Conservation (phyloP, 2,797 vertebrate species). For the Rousettus madagascariensis region DNA sequence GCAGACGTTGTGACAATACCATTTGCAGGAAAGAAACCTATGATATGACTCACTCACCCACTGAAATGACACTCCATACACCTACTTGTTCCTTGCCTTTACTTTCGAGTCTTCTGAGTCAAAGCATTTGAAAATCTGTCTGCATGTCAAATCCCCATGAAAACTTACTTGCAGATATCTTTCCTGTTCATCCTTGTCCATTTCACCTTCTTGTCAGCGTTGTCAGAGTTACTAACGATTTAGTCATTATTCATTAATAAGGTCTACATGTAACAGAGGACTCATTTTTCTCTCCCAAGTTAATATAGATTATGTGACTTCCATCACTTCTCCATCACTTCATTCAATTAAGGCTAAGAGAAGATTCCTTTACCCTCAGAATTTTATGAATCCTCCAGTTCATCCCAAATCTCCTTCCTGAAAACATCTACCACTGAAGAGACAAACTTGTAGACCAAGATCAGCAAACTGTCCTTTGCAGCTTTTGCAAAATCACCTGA, state of each 20-base stretch:
- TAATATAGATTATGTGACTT: not conserved
- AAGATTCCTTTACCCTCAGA: not conserved
- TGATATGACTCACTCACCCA: slow-evolving; percentile 52
- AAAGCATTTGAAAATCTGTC: slow-evolving; percentile 54
- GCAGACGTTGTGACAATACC: slow-evolving; percentile 41
- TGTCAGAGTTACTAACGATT: not conserved
- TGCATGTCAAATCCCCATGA: not conserved
- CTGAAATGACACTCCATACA: slow-evolving; percentile 59
- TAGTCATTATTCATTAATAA: slow-evolving; percentile 30
- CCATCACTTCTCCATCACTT: not conserved
- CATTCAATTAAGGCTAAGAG: not conserved
- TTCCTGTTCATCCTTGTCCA: slow-evolving; percentile 1
- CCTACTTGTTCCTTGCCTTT: slow-evolving; percentile 67
- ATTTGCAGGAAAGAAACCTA: slow-evolving; percentile 57
- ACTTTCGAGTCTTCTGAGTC: slow-evolving; percentile 56
- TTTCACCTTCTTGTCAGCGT: not conserved
- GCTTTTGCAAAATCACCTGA: not conserved
- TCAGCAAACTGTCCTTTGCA: not conserved
- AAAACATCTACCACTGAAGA: not conserved
- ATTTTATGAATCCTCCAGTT: not conserved
- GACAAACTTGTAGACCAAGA: slow-evolving; percentile 1
- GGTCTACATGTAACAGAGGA: not conserved
- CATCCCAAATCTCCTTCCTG: not conserved
- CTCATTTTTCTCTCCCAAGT: not conserved
- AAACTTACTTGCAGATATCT: not conserved